Evolutionary conservation across 2,113 vertebrate genomes (phyloP).

Genomic region (Saimiri boliviensis): DNA sequence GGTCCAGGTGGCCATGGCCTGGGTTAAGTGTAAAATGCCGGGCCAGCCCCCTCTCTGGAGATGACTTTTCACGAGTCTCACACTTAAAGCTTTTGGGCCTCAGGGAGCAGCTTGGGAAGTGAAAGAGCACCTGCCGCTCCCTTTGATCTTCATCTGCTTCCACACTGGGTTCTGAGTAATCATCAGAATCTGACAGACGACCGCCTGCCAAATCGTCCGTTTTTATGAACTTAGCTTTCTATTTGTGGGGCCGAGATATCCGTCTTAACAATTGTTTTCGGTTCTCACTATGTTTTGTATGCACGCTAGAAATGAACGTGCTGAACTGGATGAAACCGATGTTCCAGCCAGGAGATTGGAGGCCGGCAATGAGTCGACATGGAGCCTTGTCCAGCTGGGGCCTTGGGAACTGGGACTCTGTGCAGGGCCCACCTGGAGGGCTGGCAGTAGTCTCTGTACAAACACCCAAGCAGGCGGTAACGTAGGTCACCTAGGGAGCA

Average conservation of each 20-base stretch:
- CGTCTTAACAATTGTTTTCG: slow-evolving; percentile 90
- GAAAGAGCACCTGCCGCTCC: slow-evolving; percentile 70
- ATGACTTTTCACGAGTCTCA: slow-evolving; percentile 93
- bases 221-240: slow-evolving; percentile 98
- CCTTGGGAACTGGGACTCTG: slow-evolving; percentile 73
- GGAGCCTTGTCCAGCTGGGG: slow-evolving; percentile 53
- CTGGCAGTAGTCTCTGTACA: slow-evolving; percentile 83
- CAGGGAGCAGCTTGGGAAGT: slow-evolving; percentile 82
- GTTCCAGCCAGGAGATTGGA: not conserved
- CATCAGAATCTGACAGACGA: slow-evolving; percentile 95
- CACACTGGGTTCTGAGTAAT: slow-evolving; percentile 94
- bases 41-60: slow-evolving; percentile 94
- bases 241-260: slow-evolving; percentile 94
- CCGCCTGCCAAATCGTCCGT: slow-evolving; percentile 91
- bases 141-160: slow-evolving; percentile 88
- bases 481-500: slow-evolving; percentile 82
- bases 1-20: slow-evolving; percentile 85
- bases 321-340: slow-evolving; percentile 45
- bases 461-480: slow-evolving; percentile 87
- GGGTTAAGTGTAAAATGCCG: slow-evolving; percentile 95
- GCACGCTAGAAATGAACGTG: slow-evolving; percentile 39
- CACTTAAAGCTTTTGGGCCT: slow-evolving; percentile 91
- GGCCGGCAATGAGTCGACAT: accelerated
- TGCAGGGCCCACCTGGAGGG: slow-evolving; percentile 82
- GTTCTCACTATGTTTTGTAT: slow-evolving; percentile 83